Evolutionary conservation across 2,797 vertebrate genomes (phyloP).

Genomic region (Xenopus petersii): DNA sequence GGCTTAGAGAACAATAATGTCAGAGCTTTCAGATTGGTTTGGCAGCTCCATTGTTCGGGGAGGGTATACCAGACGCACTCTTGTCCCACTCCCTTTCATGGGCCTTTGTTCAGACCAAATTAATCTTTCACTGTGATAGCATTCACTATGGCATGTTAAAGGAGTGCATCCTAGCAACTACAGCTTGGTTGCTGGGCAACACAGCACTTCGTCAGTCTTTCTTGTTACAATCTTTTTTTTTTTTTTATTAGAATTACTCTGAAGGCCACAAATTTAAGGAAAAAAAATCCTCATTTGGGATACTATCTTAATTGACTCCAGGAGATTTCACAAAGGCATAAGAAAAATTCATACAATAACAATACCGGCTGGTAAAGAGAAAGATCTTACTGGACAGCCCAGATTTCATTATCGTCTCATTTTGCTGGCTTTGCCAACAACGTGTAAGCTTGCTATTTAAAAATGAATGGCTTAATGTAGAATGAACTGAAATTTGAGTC

Average conservation of each 20-base stretch:
- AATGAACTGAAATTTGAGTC: no score
- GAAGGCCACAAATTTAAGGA: conserved; percentile 52
- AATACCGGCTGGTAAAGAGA: no score
- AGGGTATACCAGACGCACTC: conserved; percentile 94
- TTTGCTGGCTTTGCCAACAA: no score
- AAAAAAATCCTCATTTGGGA: conserved; percentile 54
- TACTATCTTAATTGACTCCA: conserved; percentile 63
- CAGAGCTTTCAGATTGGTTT: conserved; percentile 87
- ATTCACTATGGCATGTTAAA: conserved; percentile 83
- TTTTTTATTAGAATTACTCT: conserved; percentile 49
- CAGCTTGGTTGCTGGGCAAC: conserved; percentile 77
- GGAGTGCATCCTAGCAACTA: conserved; percentile 79
- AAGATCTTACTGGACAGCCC: no score
- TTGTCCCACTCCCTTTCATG: conserved; percentile 77
- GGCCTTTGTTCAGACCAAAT: conserved; percentile 85
- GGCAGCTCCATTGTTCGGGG: conserved; percentile 89
- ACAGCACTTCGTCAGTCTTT: conserved; percentile 66
- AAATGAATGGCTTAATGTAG: no score
- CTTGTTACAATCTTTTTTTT: conserved; percentile 57
- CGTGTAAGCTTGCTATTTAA: no score
- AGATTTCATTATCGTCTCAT: no score
- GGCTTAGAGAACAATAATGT: conserved; percentile 82
- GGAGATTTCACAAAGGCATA: neutral
- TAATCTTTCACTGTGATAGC: conserved; percentile 86
- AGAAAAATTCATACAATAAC: neutral